Evolutionary conservation across 2,797 vertebrate genomes (phyloP), one percentile per base, ranked within the genome.

Genomic region (Tragopan temminckii): DNA sequence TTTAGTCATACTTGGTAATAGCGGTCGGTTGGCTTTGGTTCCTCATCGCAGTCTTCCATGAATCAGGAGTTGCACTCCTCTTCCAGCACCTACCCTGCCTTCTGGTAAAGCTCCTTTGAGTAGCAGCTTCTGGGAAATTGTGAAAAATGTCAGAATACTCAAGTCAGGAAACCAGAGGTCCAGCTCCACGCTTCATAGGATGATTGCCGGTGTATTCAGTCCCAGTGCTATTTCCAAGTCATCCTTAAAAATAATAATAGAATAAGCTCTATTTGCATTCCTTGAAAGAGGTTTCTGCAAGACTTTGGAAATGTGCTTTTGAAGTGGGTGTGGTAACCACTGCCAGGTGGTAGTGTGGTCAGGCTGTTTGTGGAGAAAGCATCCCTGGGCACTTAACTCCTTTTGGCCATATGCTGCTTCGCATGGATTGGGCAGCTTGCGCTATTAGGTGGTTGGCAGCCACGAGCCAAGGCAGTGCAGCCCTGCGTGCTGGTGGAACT

Each of bases 391-490:
- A 0, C 55, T 10, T 27, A 5, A 0, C n/a, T 80, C 43, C 3
- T 1, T 2, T 59, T 63, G 83, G 77, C 27, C 20, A 0, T 4
- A 2, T 5, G 0, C n/a, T 6, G 53, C 40, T 66, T 33, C 2
- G 0, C 7, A 8, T 2, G 57, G 11, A 2, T 2, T 14, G 16
- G 36, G 48, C 18, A 9, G 38, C 0, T 68, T 40, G 6, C 3
- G 0, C 16, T 31, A 11, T 11, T 16, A 29, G 50, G 14, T 5
- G 59, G 11, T 1, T 45, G 13, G 62, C 20, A 38, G 68, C 70
- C 36, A 2, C 2, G 17, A 38, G 36, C 20, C 4, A 3, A 18
- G 67, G 15, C 2, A 2, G 10, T 18, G 25, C 78, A 8, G 63
- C 62, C 78, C 48, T 71, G 53, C 64, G 36, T 1, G 0, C 46